phyloP scores from a whole-genome alignment of 2,113 vertebrate genomes.

The Hirundichthys speculiger region DNA sequence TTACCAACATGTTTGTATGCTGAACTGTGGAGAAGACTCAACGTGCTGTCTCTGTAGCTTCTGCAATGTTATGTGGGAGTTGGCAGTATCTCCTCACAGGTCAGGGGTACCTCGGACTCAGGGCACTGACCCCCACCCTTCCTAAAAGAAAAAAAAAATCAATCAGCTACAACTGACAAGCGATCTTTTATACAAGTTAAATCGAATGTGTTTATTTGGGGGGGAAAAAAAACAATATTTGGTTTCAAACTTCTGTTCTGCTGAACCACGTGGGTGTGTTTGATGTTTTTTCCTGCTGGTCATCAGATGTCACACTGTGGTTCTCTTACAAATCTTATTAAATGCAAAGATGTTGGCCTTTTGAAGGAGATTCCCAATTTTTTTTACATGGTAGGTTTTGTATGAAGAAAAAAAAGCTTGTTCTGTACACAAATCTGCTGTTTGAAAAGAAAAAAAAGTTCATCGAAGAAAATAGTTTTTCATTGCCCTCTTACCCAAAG shows the following conservation, averaged over 20 bases:
- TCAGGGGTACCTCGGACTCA: constrained; percentile 57
- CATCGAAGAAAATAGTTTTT: constrained; percentile 67
- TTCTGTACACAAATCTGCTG: constrained; percentile 80
- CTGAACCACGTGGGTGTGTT: constrained; percentile 37
- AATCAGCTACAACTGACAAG: constrained; percentile 48
- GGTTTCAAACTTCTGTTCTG: constrained; percentile 49
- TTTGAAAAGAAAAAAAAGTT: constrained; percentile 62
- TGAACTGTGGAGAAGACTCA: constrained; percentile 20
- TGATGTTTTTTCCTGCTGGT: constrained; percentile 13
- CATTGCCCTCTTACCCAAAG: constrained; percentile 88
- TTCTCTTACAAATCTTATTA: constrained; percentile 45
- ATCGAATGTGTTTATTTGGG: constrained; percentile 46
- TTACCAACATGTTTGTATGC: constrained; percentile 68
- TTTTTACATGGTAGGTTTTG: constrained; percentile 70
- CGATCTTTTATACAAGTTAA: constrained; percentile 56
- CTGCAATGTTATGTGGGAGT: constrained; percentile 20
- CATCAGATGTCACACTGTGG: constrained; percentile 22
- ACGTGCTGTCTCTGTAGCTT: constrained; percentile 17
- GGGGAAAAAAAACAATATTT: constrained; percentile 50
- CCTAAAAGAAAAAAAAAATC: neutral
- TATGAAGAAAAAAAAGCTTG: constrained; percentile 78
- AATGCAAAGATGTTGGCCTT: constrained; percentile 69
- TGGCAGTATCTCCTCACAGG: constrained; percentile 36
- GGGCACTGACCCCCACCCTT: constrained; percentile 39
- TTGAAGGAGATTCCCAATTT: constrained; percentile 71